Conservation (phyloP, 2,888 invertebrate genomes). For the Pterostichus madidus region DNA sequence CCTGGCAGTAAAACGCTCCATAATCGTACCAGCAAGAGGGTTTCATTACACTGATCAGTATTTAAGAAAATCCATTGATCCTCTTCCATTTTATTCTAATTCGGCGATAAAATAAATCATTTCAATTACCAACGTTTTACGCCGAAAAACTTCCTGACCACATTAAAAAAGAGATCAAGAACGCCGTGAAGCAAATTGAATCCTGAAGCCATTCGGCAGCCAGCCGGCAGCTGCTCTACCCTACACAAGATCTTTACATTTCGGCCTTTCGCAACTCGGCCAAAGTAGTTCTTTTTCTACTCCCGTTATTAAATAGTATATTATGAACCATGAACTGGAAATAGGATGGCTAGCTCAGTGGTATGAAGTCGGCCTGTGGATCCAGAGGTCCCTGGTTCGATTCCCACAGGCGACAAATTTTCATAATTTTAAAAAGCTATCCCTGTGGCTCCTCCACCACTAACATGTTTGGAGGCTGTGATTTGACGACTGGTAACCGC, state of each 20-base stretch:
- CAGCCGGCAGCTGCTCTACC: conserved; percentile 4
- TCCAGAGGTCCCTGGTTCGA: too few species aligned
- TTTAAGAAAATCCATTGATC: conserved; percentile 45
- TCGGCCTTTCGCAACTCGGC: not conserved
- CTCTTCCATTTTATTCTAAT: conserved; percentile 18
- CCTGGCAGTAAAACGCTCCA: not conserved
- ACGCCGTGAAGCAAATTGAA: conserved; percentile 45
- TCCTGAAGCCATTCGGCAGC: conserved; percentile 9
- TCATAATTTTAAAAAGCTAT: too few species aligned
- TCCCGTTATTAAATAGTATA: too few species aligned
- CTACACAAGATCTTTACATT: not conserved
- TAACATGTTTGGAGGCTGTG: too few species aligned
- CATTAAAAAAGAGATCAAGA: conserved; percentile 54
- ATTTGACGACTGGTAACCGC: too few species aligned
- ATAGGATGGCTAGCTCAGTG: too few species aligned
- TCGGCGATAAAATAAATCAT: conserved; percentile 43
- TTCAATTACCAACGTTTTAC: conserved; percentile 36
- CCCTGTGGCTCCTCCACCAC: too few species aligned
- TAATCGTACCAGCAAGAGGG: not conserved
- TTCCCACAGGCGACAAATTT: too few species aligned
- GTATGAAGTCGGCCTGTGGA: too few species aligned
- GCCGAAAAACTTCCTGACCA: conserved; percentile 28
- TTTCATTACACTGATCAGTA: conserved; percentile 16
- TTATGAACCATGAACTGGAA: too few species aligned
- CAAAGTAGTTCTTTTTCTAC: not conserved